Evolutionary conservation across 2,113 vertebrate species (phyloP).

Genomic region (Notechis scutatus): DNA sequence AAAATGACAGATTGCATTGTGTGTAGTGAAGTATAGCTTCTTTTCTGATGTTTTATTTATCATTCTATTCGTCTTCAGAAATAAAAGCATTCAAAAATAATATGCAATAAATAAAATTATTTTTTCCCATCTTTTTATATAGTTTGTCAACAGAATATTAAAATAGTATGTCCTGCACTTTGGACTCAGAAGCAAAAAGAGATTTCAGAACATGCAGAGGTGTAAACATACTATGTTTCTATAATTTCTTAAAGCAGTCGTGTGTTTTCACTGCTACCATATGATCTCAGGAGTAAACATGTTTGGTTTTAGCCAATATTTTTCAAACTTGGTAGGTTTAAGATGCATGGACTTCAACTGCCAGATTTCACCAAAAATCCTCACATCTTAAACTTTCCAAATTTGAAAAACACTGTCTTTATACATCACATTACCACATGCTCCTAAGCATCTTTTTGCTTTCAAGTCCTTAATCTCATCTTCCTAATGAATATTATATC

Average conservation of each 20-base stretch:
- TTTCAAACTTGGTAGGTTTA: not conserved
- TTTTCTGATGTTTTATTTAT: not conserved
- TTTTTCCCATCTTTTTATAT: not conserved
- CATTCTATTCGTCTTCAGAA: not conserved
- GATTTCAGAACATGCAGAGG: not conserved
- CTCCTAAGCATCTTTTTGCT: not conserved
- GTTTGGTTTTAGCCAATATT: not conserved
- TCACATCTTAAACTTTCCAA: not conserved
- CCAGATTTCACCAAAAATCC: not conserved
- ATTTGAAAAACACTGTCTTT: not conserved
- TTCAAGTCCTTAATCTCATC: not conserved
- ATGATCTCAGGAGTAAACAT: not conserved
- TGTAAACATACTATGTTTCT: not conserved
- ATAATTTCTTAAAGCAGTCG: not conserved
- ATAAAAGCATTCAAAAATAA: not conserved
- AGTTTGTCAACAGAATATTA: not conserved
- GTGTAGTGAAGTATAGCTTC: not conserved
- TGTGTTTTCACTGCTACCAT: not conserved
- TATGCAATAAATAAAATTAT: not conserved
- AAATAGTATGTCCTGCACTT: not conserved
- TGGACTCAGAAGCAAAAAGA: not conserved
- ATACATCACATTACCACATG: not conserved
- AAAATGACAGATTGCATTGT: not conserved
- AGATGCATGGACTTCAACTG: not conserved
- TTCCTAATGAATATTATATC: not conserved